Conservation (phyloP, 2,888 invertebrate species). For the Leptopilina syphax region DNA sequence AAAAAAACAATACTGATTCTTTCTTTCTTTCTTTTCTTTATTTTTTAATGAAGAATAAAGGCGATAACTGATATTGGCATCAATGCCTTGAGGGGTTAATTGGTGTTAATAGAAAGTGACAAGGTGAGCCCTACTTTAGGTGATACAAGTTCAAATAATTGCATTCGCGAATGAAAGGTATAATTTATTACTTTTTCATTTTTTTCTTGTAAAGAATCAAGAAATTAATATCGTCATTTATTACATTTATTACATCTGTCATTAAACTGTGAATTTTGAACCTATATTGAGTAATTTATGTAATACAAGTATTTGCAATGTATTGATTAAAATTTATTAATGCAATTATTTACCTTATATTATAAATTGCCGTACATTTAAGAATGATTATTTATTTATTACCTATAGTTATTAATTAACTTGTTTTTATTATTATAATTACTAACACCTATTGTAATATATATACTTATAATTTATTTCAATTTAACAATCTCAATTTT, state of each 20-base stretch:
- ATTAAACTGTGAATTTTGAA: background rate
- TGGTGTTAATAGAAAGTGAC: constrained; percentile 51
- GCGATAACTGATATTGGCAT: constrained; percentile 48
- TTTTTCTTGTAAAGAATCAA: constrained; percentile 41
- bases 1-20: constrained; percentile 10
- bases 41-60: constrained; percentile 34
- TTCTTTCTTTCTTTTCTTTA: background rate
- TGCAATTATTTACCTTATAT: too few relatives aligned
- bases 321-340: too few relatives aligned
- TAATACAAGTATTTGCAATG: too few relatives aligned
- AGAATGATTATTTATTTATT: too few relatives aligned
- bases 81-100: constrained; percentile 51
- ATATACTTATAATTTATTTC: too few relatives aligned
- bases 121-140: constrained; percentile 48
- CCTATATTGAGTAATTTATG: too few relatives aligned
- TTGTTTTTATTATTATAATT: too few relatives aligned
- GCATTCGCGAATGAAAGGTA: constrained; percentile 43
- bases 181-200: constrained; percentile 27
- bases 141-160: constrained; percentile 48
- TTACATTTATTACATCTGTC: constrained; percentile 9
- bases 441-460: too few relatives aligned
- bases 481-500: too few relatives aligned
- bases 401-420: too few relatives aligned
- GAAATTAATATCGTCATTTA: constrained; percentile 21
- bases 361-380: too few relatives aligned